Base-by-base conservation (phyloP, 2,113 vertebrate species). In the Tympanuchus pallidicinctus region DNA sequence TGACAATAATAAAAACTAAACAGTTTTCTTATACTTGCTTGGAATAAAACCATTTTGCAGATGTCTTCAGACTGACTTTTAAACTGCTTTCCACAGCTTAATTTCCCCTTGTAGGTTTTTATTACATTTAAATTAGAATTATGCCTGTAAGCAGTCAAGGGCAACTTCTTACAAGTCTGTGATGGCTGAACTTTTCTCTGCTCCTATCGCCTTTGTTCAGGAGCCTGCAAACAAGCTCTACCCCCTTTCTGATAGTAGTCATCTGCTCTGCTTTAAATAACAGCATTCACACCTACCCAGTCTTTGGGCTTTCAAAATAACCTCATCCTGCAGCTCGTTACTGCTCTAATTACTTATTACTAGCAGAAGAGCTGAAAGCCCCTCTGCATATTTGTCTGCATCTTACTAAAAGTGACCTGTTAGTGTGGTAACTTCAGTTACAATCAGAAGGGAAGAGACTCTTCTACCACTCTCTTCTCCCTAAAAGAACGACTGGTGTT, bases 101-200 rank as follows among this genome's bases (percentile, higher is more conserved):
- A 94, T 96, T 88, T 94, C 94, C 91, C 91, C 36, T 94, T 95
- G 96, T 81, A 72, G 76, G 30, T 72, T 97, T 97, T 96, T 97
- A 97, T 97, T 94, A 95, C 93, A 34, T 91, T 93, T 96, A 91
- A 97, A 94, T 95, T 96, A 86, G 89, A 86, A 89, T 78, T 43
- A 92, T 91, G 96, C 80, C 94, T 90, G 52, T 32, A 60, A 97
- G 90, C 91, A 93, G 80, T 78, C 76, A 95, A 94, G 93, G 80
- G 88, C 90, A 95, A 78, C 86, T 95, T 91, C 32, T 83, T 86
- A 67, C 86, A 65, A 90, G 90, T 84, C 70, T 91, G 6, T 85
- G 32, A 12, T 1, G 12, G 69, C 65, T 92, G 93, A 95, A 96
- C 94, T 97, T 96, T 61, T 83, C 73, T 11, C n/a, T 72, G 69